Percentiles rank a stretch among this genome's conserved stretches.
phyloP scores from a whole-genome alignment of 2,888 invertebrate genomes.

The Dexiosoma caninum region DNA sequence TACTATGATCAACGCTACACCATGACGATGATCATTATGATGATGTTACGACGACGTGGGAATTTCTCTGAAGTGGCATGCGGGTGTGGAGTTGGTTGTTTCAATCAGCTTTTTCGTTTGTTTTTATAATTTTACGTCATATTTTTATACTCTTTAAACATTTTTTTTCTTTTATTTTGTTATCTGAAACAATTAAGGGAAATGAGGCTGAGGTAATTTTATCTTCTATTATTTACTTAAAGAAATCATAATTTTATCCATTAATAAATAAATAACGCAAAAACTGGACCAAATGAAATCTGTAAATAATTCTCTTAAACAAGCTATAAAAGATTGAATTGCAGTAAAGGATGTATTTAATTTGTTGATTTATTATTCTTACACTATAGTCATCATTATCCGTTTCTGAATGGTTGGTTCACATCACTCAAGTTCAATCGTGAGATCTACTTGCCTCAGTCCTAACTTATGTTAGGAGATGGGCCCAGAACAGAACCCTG shows the following conservation, averaged over 20 bases:
- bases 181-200: conserved; percentile 53
- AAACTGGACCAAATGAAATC: not conserved
- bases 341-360: not conserved
- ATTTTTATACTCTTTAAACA: not conserved
- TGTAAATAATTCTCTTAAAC: not conserved
- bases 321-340: too few species aligned
- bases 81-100: conserved; percentile 70
- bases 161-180: not conserved
- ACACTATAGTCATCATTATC: conserved; percentile 42
- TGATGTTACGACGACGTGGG: conserved; percentile 69
- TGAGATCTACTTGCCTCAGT: too few species aligned
- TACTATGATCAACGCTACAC: not conserved
- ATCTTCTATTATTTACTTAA: conserved; percentile 18
- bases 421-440: too few species aligned
- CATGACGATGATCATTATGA: conserved; percentile 13
- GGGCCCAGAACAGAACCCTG: too few species aligned
- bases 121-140: conserved; percentile 33
- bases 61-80: conserved; percentile 73
- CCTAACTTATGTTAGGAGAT: too few species aligned
- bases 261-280: not conserved
- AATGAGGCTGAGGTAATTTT: conserved; percentile 48
- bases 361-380: conserved; percentile 59
- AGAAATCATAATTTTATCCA: conserved; percentile 30
- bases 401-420: too few species aligned
- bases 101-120: conserved; percentile 45